Conservation (phyloP, 2,113 vertebrate genomes). For the Beaufortia kweichowensis region DNA sequence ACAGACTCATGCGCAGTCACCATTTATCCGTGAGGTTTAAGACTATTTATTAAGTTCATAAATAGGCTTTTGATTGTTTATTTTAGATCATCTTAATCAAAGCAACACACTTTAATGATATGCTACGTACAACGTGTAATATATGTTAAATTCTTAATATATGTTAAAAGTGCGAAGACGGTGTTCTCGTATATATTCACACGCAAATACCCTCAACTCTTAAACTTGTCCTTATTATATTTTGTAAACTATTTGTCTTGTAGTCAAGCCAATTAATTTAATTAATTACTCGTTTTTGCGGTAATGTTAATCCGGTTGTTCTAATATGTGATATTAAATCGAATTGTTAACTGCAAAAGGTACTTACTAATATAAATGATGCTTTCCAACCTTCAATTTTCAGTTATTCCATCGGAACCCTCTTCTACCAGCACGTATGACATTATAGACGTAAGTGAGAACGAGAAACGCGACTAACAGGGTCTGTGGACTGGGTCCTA, state of each 20-base stretch:
- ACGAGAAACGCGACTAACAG: neutral
- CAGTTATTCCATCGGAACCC: slow-evolving; percentile 6
- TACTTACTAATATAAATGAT: slow-evolving; percentile 15
- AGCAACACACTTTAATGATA: no score
- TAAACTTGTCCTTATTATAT: neutral
- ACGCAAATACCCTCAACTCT: neutral
- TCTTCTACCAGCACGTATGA: slow-evolving; percentile 27
- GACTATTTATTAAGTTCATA: neutral
- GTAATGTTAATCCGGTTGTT: neutral
- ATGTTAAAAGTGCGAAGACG: no score
- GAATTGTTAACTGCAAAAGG: neutral
- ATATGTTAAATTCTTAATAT: neutral
- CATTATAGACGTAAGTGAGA: slow-evolving; percentile 2
- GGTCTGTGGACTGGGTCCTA: slow-evolving; percentile 44
- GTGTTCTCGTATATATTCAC: no score
- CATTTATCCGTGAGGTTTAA: no score
- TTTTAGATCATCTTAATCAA: no score
- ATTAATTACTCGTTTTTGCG: no score
- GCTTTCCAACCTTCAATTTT: neutral
- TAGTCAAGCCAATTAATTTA: neutral
- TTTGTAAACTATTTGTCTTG: neutral
- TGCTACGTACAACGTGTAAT: neutral
- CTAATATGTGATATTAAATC: neutral
- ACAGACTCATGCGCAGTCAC: slow-evolving; percentile 3
- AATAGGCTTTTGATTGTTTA: neutral